phyloP scores from a whole-genome alignment of 2,797 vertebrate species.

The Liparis tanakae region DNA sequence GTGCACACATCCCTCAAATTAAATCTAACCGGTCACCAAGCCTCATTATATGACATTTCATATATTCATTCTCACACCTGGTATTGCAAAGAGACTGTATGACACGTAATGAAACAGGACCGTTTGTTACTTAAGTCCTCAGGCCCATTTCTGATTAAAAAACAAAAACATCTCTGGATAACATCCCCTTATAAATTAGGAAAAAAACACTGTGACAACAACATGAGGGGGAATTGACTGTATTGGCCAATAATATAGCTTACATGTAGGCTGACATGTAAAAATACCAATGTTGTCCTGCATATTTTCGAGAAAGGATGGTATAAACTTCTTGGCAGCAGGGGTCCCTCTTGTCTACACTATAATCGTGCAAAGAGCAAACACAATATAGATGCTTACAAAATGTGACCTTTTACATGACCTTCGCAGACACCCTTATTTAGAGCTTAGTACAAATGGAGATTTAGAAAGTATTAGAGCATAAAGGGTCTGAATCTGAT shows the following conservation, averaged over 20 bases:
- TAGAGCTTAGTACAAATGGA: background rate
- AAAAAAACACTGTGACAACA: background rate
- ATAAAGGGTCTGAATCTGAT: background rate
- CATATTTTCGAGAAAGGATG: background rate
- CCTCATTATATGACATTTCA: background rate
- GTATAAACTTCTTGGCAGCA: slow-evolving; percentile 18
- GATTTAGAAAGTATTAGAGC: background rate
- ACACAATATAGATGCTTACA: background rate
- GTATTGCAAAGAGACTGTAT: background rate
- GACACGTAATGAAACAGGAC: background rate
- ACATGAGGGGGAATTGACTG: background rate
- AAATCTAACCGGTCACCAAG: background rate
- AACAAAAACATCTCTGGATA: background rate
- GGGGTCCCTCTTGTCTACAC: slow-evolving; percentile 38
- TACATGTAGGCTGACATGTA: background rate
- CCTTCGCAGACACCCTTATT: background rate
- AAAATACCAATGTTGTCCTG: background rate
- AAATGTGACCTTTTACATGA: background rate
- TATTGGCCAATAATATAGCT: background rate
- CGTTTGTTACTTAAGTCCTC: background rate
- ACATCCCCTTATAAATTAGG: too few relatives aligned
- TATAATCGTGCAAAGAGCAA: background rate
- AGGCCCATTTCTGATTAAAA: background rate
- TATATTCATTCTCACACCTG: background rate
- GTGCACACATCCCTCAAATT: background rate